Conservation (phyloP, 2,888 invertebrate genomes). For the Leptinotarsa rubiginosa region DNA sequence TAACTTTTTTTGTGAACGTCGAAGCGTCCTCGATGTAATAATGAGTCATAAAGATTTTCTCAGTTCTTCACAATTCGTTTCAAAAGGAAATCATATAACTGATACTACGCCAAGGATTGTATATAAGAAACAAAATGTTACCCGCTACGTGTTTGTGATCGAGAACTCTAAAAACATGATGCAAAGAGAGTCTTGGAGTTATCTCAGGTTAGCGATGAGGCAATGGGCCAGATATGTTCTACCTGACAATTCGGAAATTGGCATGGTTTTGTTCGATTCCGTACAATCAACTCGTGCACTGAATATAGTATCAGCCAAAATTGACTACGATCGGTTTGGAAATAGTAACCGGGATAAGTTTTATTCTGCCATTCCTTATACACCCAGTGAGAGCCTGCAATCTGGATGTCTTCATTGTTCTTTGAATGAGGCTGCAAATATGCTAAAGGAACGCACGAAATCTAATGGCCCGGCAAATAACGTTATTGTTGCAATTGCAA, state of each 20-base stretch:
- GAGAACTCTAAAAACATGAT: slow-evolving; percentile 72
- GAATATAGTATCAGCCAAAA: slow-evolving; percentile 62
- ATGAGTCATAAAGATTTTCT: slow-evolving; percentile 69
- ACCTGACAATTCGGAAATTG: slow-evolving; percentile 68
- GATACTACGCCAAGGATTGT: slow-evolving; percentile 67
- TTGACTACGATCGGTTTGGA: slow-evolving; percentile 48
- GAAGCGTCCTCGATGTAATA: slow-evolving; percentile 72
- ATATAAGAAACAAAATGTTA: slow-evolving; percentile 69
- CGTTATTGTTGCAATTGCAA: slow-evolving; percentile 70
- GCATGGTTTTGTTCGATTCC: slow-evolving; percentile 67
- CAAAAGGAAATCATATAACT: slow-evolving; percentile 60
- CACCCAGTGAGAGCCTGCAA: slow-evolving; percentile 67
- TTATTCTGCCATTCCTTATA: slow-evolving; percentile 66
- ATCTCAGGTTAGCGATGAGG: slow-evolving; percentile 70
- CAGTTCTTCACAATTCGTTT: slow-evolving; percentile 50
- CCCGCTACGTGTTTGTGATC: slow-evolving; percentile 71
- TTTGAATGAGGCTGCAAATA: slow-evolving; percentile 64
- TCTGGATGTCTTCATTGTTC: slow-evolving; percentile 68
- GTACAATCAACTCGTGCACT: slow-evolving; percentile 61
- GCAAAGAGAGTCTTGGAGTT: slow-evolving; percentile 72
- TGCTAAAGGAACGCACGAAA: slow-evolving; percentile 66
- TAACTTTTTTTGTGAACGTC: slow-evolving; percentile 72
- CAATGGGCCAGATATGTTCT: slow-evolving; percentile 72
- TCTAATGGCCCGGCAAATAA: slow-evolving; percentile 68
- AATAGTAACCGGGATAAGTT: slow-evolving; percentile 55